Evolutionary conservation across 2,113 vertebrate genomes (phyloP).

Genomic region (Marcusenius ussheri): DNA sequence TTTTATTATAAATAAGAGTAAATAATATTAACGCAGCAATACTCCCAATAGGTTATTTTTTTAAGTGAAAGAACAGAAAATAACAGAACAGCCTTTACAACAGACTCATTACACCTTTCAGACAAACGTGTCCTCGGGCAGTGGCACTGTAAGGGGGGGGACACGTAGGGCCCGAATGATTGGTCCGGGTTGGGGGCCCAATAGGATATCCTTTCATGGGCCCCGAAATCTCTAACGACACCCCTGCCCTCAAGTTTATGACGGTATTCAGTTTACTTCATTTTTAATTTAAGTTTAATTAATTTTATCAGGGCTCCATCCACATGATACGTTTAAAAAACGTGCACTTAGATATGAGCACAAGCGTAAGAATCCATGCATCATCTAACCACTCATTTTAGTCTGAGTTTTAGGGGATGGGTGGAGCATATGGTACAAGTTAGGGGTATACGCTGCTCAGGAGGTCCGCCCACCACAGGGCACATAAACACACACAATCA

Average conservation of each 20-base stretch:
- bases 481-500: background rate
- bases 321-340: background rate
- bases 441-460: background rate
- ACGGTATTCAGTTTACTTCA: background rate
- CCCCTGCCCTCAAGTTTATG: background rate
- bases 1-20: background rate
- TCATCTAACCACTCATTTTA: background rate
- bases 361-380: background rate
- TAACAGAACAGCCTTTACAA: background rate
- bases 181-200: too few relatives aligned
- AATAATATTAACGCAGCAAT: background rate
- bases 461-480: background rate
- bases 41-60: background rate
- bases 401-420: background rate
- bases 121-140: background rate
- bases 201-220: too few relatives aligned
- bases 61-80: background rate
- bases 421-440: background rate
- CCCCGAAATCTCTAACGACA: background rate
- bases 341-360: background rate
- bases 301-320: background rate
- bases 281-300: background rate
- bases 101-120: background rate
- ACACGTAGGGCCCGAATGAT: background rate
- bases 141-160: background rate